Evolutionary conservation across 2,797 vertebrate genomes (phyloP).

Genomic region (Kryptopterus vitreolus): DNA sequence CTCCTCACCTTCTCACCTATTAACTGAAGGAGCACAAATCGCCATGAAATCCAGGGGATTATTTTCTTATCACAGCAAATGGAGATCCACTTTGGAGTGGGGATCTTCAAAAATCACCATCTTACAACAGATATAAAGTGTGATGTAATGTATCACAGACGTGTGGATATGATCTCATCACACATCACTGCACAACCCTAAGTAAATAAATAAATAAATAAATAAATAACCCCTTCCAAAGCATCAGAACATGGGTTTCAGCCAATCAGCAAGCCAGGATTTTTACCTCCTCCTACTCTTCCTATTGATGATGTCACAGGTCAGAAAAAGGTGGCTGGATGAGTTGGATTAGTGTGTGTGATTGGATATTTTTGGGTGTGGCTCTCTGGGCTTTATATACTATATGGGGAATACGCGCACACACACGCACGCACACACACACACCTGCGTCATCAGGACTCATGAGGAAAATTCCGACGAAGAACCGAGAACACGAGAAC

Average conservation of each 20-base stretch:
- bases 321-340: slow-evolving; percentile 69
- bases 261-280: slow-evolving; percentile 65
- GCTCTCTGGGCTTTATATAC: neutral
- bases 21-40: no score
- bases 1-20: no score
- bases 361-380: slow-evolving; percentile 22
- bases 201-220: neutral
- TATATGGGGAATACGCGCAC: no score
- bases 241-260: slow-evolving; percentile 69
- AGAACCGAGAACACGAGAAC: neutral
- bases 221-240: neutral
- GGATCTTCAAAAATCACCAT: neutral
- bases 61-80: no score
- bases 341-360: slow-evolving; percentile 21
- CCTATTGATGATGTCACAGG: slow-evolving; percentile 71
- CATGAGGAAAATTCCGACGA: neutral
- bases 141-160: neutral
- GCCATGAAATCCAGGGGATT: no score
- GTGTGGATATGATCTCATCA: neutral
- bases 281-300: slow-evolving; percentile 72
- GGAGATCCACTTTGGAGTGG: no score
- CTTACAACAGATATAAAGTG: neutral
- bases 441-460: neutral
- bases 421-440: no score
- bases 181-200: neutral